Percentiles rank a stretch among this genome's conserved stretches.
phyloP scores from a whole-genome alignment of 2,888 invertebrate species.

The Eutolmus rufibarbis region DNA sequence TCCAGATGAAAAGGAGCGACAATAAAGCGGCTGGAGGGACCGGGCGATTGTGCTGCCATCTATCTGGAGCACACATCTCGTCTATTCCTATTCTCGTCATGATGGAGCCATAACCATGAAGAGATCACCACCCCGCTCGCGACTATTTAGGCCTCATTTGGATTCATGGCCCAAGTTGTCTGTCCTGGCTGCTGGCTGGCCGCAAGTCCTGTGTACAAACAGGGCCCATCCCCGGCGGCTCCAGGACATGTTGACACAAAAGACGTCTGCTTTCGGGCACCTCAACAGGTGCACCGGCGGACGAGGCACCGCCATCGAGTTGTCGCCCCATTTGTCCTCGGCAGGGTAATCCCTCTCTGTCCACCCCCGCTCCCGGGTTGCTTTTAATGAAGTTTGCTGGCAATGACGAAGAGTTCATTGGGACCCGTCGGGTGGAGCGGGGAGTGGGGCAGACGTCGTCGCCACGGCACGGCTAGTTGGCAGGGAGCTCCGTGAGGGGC shows the following conservation, averaged over 20 bases:
- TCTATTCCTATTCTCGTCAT: constrained; percentile 13
- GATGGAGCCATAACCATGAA: constrained; percentile 33
- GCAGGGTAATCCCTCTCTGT: constrained; percentile 7
- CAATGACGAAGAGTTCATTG: constrained; percentile 21
- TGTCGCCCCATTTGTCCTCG: constrained; percentile 13
- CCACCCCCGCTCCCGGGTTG: background rate
- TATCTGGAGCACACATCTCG: background rate
- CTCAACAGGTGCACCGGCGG: constrained; percentile 14
- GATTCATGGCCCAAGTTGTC: constrained; percentile 20
- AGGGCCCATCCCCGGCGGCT: background rate
- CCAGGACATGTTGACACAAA: constrained; percentile 32
- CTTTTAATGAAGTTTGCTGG: constrained; percentile 32
- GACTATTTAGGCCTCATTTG: constrained; percentile 12
- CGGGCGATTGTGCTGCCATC: background rate
- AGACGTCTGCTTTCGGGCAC: constrained; percentile 13
- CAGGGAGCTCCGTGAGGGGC: background rate
- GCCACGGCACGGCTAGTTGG: background rate
- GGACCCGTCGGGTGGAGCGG: background rate
- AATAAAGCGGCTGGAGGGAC: background rate
- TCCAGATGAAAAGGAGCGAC: background rate
- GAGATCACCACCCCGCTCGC: background rate
- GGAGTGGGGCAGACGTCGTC: background rate
- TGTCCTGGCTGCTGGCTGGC: background rate
- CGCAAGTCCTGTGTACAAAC: constrained; percentile 19
- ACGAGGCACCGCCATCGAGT: background rate